Evolutionary conservation across 2,797 vertebrate genomes (phyloP).

Genomic region (Catharus ustulatus): DNA sequence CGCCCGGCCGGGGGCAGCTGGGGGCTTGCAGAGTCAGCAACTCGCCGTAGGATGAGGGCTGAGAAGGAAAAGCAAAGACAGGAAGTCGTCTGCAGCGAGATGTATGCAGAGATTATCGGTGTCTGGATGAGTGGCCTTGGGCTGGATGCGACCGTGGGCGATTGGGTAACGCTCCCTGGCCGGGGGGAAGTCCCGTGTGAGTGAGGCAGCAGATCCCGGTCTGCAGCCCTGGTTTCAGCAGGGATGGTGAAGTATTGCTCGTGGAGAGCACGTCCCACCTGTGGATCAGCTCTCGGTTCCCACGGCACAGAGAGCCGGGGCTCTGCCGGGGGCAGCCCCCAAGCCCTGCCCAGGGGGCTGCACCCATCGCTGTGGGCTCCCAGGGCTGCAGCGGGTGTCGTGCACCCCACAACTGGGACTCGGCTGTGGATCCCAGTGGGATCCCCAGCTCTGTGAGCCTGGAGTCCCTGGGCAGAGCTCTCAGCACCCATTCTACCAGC

Average conservation of each 20-base stretch:
- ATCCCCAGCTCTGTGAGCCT: background rate
- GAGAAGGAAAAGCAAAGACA: background rate
- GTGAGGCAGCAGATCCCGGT: background rate
- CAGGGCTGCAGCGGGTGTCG: background rate
- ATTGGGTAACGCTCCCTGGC: background rate
- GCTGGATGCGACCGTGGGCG: background rate
- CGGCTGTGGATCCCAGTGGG: background rate
- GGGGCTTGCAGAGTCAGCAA: too few relatives aligned
- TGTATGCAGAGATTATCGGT: background rate
- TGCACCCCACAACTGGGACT: background rate
- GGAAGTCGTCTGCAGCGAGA: background rate
- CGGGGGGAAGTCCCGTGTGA: rapidly evolving
- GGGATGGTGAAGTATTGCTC: rapidly evolving
- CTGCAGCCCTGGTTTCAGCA: background rate
- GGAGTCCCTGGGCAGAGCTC: background rate
- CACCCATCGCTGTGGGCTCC: background rate
- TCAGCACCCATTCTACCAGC: background rate
- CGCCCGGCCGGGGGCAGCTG: rapidly evolving
- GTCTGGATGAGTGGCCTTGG: background rate
- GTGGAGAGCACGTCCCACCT: rapidly evolving
- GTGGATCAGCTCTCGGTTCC: background rate
- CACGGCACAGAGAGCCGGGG: rapidly evolving
- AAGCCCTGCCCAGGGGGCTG: background rate
- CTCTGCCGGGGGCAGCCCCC: background rate
- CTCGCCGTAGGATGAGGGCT: background rate